Conservation (phyloP, 2,797 vertebrate species). For the Fistularia tabacaria region DNA sequence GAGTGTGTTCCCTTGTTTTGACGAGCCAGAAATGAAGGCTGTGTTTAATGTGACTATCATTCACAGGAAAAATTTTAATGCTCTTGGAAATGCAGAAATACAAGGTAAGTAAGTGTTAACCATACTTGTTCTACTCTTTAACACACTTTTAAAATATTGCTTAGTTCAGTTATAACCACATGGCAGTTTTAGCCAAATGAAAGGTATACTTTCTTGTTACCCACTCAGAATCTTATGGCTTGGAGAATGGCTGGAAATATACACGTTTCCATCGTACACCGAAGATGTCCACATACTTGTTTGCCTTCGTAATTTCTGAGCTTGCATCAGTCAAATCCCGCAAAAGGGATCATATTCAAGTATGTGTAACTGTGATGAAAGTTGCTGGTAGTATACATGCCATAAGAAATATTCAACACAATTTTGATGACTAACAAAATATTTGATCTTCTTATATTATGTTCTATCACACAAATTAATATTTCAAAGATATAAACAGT, state of each 20-base stretch:
- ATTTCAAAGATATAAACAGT: too few relatives aligned
- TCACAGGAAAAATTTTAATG: constrained; percentile 40
- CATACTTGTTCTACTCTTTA: too few relatives aligned
- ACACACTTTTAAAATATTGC: too few relatives aligned
- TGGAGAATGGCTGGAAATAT: constrained; percentile 44
- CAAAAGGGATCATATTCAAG: constrained; percentile 15
- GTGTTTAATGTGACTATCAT: constrained; percentile 64
- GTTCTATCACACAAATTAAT: too few relatives aligned
- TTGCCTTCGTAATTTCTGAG: constrained; percentile 69
- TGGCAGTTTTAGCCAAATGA: not conserved
- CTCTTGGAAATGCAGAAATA: constrained; percentile 33
- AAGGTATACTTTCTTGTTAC: not conserved
- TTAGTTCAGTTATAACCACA: not conserved
- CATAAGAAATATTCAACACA: too few relatives aligned
- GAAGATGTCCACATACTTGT: constrained; percentile 75
- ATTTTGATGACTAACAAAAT: too few relatives aligned
- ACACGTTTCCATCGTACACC: constrained; percentile 51
- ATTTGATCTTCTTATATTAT: too few relatives aligned
- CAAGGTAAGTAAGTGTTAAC: constrained; percentile 1
- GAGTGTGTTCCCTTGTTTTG: constrained; percentile 78
- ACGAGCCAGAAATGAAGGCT: constrained; percentile 80
- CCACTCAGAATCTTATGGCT: accelerated
- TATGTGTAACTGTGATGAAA: constrained; percentile 31
- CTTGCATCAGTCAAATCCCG: accelerated
- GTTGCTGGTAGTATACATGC: not conserved